Base-by-base conservation (phyloP, 1,140 invertebrate genomes). In the Frieseomelitta varia region DNA sequence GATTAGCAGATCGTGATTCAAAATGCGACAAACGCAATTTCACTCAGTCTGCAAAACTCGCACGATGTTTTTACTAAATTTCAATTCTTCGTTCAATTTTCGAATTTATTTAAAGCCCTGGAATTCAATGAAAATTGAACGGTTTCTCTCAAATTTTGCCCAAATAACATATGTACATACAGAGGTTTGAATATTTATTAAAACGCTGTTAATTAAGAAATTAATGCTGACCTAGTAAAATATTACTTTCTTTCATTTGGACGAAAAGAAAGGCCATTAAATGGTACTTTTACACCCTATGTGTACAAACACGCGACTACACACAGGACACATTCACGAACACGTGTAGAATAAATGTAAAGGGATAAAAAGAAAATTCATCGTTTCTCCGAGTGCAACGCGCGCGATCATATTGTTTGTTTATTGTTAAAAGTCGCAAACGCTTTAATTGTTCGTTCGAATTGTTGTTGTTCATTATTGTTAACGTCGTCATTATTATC, bases 401-500 rank as follows among this genome's bases (percentile, higher is more conserved):
- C 24, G 74, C 30, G 68, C 65, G 81, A 61, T 51, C 55, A 47
- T 72, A 78, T 79, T 55, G 47, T 84, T 84, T 84, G 12, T 71
- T 76, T 84, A 79, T 61, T 79, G 67, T 82, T 71, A 79, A 68
- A n/a, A 61, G 72, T 71, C 67, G 55, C 47, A 51, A 4, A 81
- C 55, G 76, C 67, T 84, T 84, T 84, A 34, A 79, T 84, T 74
- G 83, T 73, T 39, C 51, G 69, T 79, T 79, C 58, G 51, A 61
- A 79, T 73, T 63, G 78, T 84, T 84, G 69, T 51, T 61, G 69
- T 72, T 74, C 68, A 90, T 92, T 90, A 92, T 90, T 91, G 81
- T 92, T 91, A 92, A 74, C 84, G 84, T 84, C 79, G 85, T 92
- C 84, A 85, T 84, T 74, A 90, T 90, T 85, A 90, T 88, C 88